Base-by-base conservation (phyloP, 2,113 vertebrate species). In the Hydropotes inermis region DNA sequence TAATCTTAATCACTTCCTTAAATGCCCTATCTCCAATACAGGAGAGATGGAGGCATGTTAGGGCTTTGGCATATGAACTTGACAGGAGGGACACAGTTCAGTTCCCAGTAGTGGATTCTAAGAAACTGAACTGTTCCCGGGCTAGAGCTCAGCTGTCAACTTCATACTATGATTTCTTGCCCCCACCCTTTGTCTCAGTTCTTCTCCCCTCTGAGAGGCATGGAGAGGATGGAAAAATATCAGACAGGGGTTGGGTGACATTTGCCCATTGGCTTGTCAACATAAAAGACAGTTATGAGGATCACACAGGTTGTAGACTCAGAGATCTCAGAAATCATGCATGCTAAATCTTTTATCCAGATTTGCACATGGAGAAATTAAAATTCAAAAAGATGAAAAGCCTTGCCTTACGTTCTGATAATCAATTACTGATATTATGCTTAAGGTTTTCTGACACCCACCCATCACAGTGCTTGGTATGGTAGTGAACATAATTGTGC, bases 31-130 rank as follows among this genome's bases (percentile, higher is more conserved):
- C 10, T 70, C 28, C 6, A 17, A 3, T 58, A 27, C 3, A 14
- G 13, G 23, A 27, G 52, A n/a, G 52, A 55, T 1, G 3, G 21
- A n/a, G 8, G 2, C 0, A 3, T 3, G 3, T 27, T 16, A 81
- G n/a, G 50, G 55, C 7, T 87, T 70, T 2, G 43, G 4, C 23
- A 33, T 39, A 3, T 1, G 17, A 67, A 57, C 43, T 83, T 95
- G 70, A 15, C 39, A 76, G 12, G 3, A 19, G 28, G 43, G 14
- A 39, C 52, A 13, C 2, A 45, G 1, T 82, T 83, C n/a, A 19
- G 1, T 95, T 15, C n/a, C 19, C n/a, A 33, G 36, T 6, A 67
- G 2, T 13, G 1, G 64, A 17, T 15, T 43, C 36, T 50, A 9
- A 57, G 12, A 94, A 79, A 67, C 14, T 5, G 21, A 89, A 55